phyloP scores from a whole-genome alignment of 2,888 invertebrate genomes.

The Acanthosepion pharaonis region DNA sequence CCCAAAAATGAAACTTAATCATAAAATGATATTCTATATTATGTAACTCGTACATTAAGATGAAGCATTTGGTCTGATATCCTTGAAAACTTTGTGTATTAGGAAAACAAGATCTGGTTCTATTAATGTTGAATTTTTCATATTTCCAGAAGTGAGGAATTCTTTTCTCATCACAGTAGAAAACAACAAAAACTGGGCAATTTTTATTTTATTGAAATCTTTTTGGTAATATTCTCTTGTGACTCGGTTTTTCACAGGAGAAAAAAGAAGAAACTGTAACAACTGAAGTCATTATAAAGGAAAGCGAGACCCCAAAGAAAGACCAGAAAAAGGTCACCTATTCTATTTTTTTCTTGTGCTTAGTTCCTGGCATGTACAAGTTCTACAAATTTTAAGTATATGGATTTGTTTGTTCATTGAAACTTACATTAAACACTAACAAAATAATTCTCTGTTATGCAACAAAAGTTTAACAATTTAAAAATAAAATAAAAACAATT shows the following conservation, averaged over 20 bases:
- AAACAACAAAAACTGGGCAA: background rate
- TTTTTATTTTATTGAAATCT: background rate
- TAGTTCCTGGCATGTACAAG: background rate
- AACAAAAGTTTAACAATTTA: no score
- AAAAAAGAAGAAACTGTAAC: background rate
- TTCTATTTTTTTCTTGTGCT: background rate
- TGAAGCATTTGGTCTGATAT: no score
- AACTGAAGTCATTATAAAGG: background rate
- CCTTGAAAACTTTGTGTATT: no score
- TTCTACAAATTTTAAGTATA: background rate
- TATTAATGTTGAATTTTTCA: no score
- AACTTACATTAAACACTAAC: background rate
- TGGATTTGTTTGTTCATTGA: no score
- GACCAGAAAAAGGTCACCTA: background rate
- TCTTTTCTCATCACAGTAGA: no score
- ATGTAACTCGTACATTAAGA: no score
- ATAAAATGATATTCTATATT: no score
- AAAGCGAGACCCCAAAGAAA: background rate
- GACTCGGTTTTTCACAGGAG: conserved; percentile 33
- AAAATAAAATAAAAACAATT: no score
- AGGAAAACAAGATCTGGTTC: no score
- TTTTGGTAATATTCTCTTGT: background rate
- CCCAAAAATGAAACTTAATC: no score
- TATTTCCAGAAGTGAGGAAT: background rate
- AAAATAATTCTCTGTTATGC: background rate